Conservation (phyloP, 1,140 invertebrate species). For the Leguminivora glycinivorella region DNA sequence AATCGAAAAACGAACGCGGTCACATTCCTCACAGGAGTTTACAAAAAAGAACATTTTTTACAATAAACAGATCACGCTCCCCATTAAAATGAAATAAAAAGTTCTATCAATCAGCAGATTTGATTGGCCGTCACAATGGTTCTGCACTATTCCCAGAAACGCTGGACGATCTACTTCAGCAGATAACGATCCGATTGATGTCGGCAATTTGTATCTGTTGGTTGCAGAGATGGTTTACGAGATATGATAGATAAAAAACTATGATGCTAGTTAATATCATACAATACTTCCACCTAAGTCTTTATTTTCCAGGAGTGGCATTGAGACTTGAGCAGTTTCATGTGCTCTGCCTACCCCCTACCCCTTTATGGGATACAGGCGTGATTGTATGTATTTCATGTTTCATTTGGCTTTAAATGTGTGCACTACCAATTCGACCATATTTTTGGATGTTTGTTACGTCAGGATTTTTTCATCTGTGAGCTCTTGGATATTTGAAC, state of each 20-base stretch:
- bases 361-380: too few relatives aligned
- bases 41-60: background rate
- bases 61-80: background rate
- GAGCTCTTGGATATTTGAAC: too few relatives aligned
- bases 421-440: too few relatives aligned
- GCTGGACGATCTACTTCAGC: background rate
- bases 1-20: too few relatives aligned
- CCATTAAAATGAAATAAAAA: slow-evolving; percentile 24
- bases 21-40: too few relatives aligned
- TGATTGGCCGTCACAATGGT: slow-evolving; percentile 22
- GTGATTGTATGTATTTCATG: too few relatives aligned
- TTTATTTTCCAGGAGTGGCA: too few relatives aligned
- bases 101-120: slow-evolving; percentile 10
- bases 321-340: too few relatives aligned
- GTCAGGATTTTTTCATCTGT: too few relatives aligned
- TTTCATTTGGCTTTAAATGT: too few relatives aligned
- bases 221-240: background rate
- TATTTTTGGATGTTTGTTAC: background rate
- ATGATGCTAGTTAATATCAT: background rate
- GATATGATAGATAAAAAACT: background rate
- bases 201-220: slow-evolving; percentile 18
- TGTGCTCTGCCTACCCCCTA: too few relatives aligned
- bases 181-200: slow-evolving; percentile 23
- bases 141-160: slow-evolving; percentile 12
- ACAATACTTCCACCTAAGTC: background rate